Conservation (phyloP, 2,113 vertebrate species). For the Panthera leo region DNA sequence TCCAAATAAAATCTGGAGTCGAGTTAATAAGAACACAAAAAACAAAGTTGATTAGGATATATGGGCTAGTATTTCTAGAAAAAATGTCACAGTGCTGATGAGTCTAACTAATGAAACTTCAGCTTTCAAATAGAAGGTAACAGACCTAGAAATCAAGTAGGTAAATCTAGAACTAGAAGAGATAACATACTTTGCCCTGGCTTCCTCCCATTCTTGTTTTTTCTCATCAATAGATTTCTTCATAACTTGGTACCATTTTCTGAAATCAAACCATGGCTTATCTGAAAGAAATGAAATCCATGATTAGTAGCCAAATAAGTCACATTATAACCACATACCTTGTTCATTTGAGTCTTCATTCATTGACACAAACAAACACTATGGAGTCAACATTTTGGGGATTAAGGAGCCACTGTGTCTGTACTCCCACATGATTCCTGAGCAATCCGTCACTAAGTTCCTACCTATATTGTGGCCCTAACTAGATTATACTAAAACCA, state of each 20-base stretch:
- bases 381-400: not conserved
- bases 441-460: not conserved
- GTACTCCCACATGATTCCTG: not conserved
- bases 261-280: slow-evolving; percentile 83
- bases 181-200: slow-evolving; percentile 84
- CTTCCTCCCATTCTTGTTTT: slow-evolving; percentile 83
- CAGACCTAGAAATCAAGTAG: not conserved
- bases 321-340: not conserved
- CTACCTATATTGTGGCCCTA: not conserved
- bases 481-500: not conserved
- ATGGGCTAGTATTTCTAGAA: not conserved
- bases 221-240: slow-evolving; percentile 81
- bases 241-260: slow-evolving; percentile 87
- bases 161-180: not conserved
- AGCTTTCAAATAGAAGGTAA: not conserved
- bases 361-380: not conserved
- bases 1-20: not conserved
- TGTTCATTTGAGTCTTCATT: not conserved
- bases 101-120: not conserved
- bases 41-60: not conserved
- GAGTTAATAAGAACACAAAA: not conserved
- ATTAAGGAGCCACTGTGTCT: not conserved
- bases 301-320: not conserved
- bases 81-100: not conserved
- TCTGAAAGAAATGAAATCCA: slow-evolving; percentile 63